Evolutionary conservation across 2,113 vertebrate genomes (phyloP).

Genomic region (Australoheros scitulus): DNA sequence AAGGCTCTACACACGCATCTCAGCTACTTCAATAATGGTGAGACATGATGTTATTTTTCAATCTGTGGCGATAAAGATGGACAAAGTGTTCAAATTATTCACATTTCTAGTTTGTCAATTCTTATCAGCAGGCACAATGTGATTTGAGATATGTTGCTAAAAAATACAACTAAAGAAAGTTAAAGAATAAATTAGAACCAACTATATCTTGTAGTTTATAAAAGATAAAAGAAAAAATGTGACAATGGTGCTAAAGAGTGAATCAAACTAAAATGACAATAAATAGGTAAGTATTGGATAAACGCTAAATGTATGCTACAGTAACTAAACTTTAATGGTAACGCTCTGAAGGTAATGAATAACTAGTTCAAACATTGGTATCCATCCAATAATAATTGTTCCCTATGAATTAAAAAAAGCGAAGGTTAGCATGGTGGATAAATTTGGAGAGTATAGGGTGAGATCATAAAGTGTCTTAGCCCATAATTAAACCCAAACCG

Average conservation of each 20-base stretch:
- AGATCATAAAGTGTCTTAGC: not conserved
- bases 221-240: not conserved
- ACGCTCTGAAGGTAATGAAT: not conserved
- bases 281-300: not conserved
- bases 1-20: constrained; percentile 85
- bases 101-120: not conserved
- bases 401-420: not conserved
- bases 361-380: not conserved
- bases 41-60: constrained; percentile 51
- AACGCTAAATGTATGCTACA: not conserved
- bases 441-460: not conserved
- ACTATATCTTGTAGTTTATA: not conserved
- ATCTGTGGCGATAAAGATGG: not conserved
- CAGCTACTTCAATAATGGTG: constrained; percentile 86
- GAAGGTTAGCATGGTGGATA: not conserved
- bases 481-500: not conserved
- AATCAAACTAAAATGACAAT: not conserved
- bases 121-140: not conserved
- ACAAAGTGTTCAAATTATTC: not conserved
- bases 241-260: not conserved
- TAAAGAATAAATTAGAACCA: not conserved
- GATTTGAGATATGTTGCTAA: not conserved
- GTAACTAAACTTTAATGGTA: not conserved
- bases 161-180: not conserved
- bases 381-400: not conserved